Conservation (phyloP, 2,113 vertebrate genomes). For the Neodon shergylaensis region DNA sequence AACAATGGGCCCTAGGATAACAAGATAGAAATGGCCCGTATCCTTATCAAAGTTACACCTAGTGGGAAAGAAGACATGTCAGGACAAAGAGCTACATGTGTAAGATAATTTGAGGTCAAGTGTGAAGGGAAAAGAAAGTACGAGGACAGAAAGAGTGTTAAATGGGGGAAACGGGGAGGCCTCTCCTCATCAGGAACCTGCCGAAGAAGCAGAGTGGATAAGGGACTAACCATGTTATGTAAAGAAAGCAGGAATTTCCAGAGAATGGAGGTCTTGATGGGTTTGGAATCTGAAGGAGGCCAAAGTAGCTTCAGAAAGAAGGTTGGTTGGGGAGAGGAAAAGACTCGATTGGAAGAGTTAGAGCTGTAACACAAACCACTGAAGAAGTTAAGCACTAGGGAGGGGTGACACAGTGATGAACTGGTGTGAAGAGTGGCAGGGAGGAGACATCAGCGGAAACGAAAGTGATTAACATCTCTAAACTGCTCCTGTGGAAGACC, state of each 20-base stretch:
- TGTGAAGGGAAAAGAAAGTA: neutral
- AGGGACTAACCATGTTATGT: neutral
- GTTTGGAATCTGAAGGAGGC: neutral
- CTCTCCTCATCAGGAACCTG: neutral
- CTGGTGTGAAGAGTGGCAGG: neutral
- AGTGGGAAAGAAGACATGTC: neutral
- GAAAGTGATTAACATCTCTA: neutral
- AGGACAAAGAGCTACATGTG: neutral
- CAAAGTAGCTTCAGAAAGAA: neutral
- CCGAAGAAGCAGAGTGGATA: neutral
- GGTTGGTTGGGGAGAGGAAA: neutral
- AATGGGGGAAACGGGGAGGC: neutral
- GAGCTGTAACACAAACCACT: neutral
- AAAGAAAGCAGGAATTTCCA: neutral
- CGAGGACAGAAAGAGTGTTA: neutral
- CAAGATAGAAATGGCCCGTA: neutral
- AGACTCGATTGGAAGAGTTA: neutral
- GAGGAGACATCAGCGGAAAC: neutral
- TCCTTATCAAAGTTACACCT: neutral
- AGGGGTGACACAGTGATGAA: neutral
- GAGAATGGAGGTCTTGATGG: neutral
- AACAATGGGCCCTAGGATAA: neutral
- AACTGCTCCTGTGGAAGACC: neutral
- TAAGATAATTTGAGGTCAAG: slow-evolving; percentile 10
- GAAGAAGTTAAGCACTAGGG: neutral